Evolutionary conservation across 2,888 invertebrate genomes (phyloP), one percentile per base, ranked within the genome.

Genomic region (Lepidonotus clava): DNA sequence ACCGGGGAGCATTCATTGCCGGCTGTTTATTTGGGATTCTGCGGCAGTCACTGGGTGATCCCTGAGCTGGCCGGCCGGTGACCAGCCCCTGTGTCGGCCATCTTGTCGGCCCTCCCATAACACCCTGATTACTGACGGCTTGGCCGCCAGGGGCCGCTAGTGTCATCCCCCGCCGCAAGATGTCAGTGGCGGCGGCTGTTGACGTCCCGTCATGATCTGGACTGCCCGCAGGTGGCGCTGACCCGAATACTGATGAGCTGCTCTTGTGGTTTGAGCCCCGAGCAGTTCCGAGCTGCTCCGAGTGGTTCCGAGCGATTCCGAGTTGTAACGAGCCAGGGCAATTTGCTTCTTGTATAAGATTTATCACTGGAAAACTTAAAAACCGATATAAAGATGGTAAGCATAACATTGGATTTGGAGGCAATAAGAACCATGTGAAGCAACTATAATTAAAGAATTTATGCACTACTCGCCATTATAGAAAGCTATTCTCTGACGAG

Each of bases 21-120:
- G 71, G 38, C 14, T 71, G 71, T 71, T 71, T 71, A 71, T 71
- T 71, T 71, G 36, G 71, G 71, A 71, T 71, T 71, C 71, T 71
- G 71, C 11, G 38, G 71, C 36, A 1, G 38, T 34, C 5, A 11
- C 36, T 11, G 38, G 36, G 36, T 71, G 71, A 71, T 71, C 71
- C 71, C 46, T 38, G 34, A n/a, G 38, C 71, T 8, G 14, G 34
- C 71, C 46, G 46, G 34, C 71, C 6, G 71, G 71, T 18, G n/a
- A n/a, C n/a, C n/a, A n/a, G n/a, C n/a, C n/a, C n/a, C n/a, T n/a
- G n/a, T n/a, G n/a, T n/a, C n/a, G 36, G 38, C 71, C 71, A 71
- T 71, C 71, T 71, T 71, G 71, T 38, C 38, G 71, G 71, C 71
- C 71, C 71, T 71, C 71, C 34, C 38, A 71, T 71, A 34, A 71